Base-by-base conservation (phyloP, 2,797 vertebrate genomes). In the Sylvia borin region DNA sequence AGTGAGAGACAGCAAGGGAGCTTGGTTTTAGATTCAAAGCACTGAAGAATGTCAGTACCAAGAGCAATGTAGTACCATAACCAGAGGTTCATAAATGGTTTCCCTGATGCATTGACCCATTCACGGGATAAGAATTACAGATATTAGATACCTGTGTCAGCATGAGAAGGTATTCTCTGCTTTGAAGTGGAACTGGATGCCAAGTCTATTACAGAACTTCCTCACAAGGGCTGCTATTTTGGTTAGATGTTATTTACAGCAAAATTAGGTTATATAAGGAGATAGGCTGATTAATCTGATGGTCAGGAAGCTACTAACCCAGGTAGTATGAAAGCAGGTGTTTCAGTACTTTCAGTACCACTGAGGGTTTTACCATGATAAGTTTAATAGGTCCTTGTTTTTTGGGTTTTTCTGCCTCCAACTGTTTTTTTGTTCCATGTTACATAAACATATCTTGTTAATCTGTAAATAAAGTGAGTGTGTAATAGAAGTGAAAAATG, bases 401-500 rank as follows among this genome's bases (percentile, higher is more conserved):
- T 84, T 9, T 18, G 36, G 42, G 8, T 48, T 84, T 82, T 96
- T 89, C 77, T 96, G 62, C 57, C 42, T 88, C 51, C 77, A 62
- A 58, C 73, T 92, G 36, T 57, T 53, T 60, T 93, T 94, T 91
- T 81, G 65, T 91, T 79, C 57, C 16, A 7, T 70, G 73, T 95
- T 95, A 77, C 38, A 4, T 88, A 91, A 92, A 60, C 2, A 0
- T 65, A 54, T 91, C 92, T 92, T 85, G 76, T 87, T 96, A 88
- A 92, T 90, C 85, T 90, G 71, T 95, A 93, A 96, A 92, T 80
- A 89, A 91, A 93, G 87, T 80, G 40, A 83, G 50, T 84, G n/a
- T 92, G 50, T 88, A 96, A 93, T 66, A 85, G 66, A 93, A 96
- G 55, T 86, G 43, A 94, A 88, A 94, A 96, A 93, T 55, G 51